Base-by-base conservation (phyloP, 2,113 vertebrate genomes). In the Montifringilla adamsi region DNA sequence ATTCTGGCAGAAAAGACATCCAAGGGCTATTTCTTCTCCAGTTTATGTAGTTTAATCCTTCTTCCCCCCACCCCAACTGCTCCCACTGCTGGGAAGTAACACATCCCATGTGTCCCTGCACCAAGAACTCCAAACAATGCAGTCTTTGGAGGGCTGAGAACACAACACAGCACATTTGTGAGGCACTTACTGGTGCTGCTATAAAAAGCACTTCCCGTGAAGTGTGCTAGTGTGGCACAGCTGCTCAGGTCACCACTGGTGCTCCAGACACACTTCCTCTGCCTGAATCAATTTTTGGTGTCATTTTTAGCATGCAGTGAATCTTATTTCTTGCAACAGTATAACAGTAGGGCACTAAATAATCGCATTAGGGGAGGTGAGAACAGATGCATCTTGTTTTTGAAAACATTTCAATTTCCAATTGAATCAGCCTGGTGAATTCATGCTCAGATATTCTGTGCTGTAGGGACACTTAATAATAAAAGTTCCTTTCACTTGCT, bases 271-370 rank as follows among this genome's bases (percentile, higher is more conserved):
- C 77, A 15, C 74, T 49, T 85, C 69, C 74, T 66, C 81, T 44
- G 82, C 79, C 66, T 35, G 68, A 33, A 85, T 74, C 94, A 58
- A 79, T 90, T 69, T 39, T 75, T 89, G 18, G 62, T 84, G 88
- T 67, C 86, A 28, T 89, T 88, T 92, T 94, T 92, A 84, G 91
- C 90, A 90, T 49, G 72, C 90, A 47, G 84, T 31, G 82, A 83
- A 64, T 89, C 88, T 78, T 63, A 74, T 63, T 84, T 78, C 86
- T 87, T 76, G 76, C 84, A 84, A 11, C 52, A 77, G 74, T 41
- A 2, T 80, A 96, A 94, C 85, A 86, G 94, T 15, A 87, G 92
- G 87, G 88, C 73, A 55, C 92, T 84, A 92, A 94, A 91, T 92
- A 93, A 95, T 92, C 77, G 22, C 83, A 84, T 95, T 96, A 92